Conservation (phyloP, 2,888 invertebrate species). For the Endotricha flammealis region DNA sequence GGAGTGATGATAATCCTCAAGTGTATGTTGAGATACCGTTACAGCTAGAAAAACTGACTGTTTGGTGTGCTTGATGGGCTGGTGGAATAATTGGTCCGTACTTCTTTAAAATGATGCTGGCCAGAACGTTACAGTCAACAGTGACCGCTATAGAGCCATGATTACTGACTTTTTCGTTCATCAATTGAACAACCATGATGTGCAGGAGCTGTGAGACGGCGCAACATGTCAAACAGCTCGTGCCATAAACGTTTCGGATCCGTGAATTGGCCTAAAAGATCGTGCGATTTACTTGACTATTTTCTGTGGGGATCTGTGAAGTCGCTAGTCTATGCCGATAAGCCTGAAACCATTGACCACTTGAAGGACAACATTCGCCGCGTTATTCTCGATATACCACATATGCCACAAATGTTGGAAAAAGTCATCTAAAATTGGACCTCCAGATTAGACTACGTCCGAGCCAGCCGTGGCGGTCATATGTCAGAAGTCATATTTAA, state of each 20-base stretch:
- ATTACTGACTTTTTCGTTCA: constrained; percentile 27
- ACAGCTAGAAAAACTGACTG: constrained; percentile 38
- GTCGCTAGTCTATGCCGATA: constrained; percentile 1
- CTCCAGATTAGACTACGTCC: no score
- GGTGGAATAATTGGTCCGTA: constrained; percentile 37
- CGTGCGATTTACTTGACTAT: not conserved
- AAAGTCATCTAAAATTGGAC: no score
- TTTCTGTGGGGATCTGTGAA: constrained; percentile 3
- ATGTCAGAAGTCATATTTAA: constrained; percentile 6
- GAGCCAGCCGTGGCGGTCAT: no score
- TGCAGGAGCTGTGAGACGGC: constrained; percentile 23
- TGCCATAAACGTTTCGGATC: constrained; percentile 24
- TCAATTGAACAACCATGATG: constrained; percentile 22
- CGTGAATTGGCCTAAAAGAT: not conserved
- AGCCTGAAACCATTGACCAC: not conserved
- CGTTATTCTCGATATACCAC: not conserved
- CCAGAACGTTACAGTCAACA: constrained; percentile 24
- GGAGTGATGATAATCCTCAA: not conserved
- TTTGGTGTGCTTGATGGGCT: constrained; percentile 44
- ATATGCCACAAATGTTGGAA: no score
- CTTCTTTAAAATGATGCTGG: not conserved
- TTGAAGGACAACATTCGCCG: not conserved
- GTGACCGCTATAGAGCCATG: constrained; percentile 30
- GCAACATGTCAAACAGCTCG: constrained; percentile 30
- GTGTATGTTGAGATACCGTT: constrained; percentile 18